Percentiles rank a stretch among this genome's conserved stretches.
phyloP scores from a whole-genome alignment of 2,113 vertebrate genomes.

The Psittacula cyanocephala region DNA sequence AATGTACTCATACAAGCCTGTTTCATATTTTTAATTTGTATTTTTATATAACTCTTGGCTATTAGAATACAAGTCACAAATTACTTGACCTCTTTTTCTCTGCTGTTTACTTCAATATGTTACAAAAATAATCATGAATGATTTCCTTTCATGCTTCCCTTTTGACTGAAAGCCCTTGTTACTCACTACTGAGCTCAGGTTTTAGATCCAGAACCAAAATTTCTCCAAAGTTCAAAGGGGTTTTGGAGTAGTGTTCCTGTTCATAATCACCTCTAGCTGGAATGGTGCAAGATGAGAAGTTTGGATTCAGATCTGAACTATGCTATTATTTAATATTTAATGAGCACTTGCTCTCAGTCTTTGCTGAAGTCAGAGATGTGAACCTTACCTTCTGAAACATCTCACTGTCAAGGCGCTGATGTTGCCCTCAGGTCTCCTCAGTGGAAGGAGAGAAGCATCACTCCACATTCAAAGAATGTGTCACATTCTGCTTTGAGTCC shows the following conservation, averaged over 20 bases:
- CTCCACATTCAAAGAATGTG: background rate
- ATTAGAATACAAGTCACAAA: conserved; percentile 23
- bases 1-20: background rate
- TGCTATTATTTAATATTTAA: conserved; percentile 36
- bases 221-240: conserved; percentile 58
- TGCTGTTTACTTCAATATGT: conserved; percentile 7
- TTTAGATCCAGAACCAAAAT: conserved; percentile 64
- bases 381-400: conserved; percentile 3
- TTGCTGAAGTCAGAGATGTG: background rate
- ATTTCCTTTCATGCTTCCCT: conserved; percentile 44
- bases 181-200: background rate
- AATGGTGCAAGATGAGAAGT: conserved; percentile 60
- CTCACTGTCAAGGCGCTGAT: background rate
- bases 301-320: conserved; percentile 47
- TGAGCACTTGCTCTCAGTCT: background rate
- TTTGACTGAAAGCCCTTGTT: conserved; percentile 31
- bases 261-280: conserved; percentile 36
- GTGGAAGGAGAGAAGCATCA: background rate
- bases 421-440: background rate
- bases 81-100: conserved; percentile 12
- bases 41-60: conserved; percentile 50
- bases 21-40: conserved; percentile 55
- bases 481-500: background rate
- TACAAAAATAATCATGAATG: conserved; percentile 26
- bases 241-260: background rate